A percentile compares a stretch with the other conserved stretches of the same genome.
Evolutionary conservation across 2,888 invertebrate genomes (phyloP).

Genomic region (Dione juno): DNA sequence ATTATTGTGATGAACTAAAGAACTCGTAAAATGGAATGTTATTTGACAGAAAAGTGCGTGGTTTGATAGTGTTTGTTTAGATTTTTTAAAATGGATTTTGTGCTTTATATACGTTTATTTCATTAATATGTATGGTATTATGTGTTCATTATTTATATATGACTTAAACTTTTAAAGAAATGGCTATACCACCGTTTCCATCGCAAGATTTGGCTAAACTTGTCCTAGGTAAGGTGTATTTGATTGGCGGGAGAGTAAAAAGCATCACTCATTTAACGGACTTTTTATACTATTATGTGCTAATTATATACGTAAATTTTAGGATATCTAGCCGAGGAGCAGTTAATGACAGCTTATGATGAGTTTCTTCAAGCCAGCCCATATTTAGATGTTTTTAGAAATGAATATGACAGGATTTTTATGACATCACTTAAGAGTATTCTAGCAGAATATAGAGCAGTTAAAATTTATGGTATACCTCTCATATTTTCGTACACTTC

Average conservation of each 20-base stretch:
- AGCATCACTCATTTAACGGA: conserved; percentile 48
- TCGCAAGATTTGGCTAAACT: conserved; percentile 77
- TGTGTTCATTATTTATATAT: conserved; percentile 10
- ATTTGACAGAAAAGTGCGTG: conserved; percentile 35
- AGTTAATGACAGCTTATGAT: conserved; percentile 79
- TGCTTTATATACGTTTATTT: conserved; percentile 13
- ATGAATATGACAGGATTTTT: conserved; percentile 78
- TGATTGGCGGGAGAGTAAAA: conserved; percentile 73
- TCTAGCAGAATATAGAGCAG: conserved; percentile 77
- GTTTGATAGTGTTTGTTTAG: conserved; percentile 35
- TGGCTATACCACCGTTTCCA: conserved; percentile 75
- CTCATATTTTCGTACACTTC: background rate
- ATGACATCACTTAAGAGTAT: conserved; percentile 78
- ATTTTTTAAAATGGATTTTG: conserved; percentile 30
- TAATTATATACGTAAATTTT: conserved; percentile 31
- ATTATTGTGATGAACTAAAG: background rate
- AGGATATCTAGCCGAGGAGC: conserved; percentile 80
- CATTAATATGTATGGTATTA: conserved; percentile 16
- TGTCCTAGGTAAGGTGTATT: conserved; percentile 68
- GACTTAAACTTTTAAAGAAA: conserved; percentile 44
- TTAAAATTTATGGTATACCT: conserved; percentile 73
- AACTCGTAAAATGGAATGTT: conserved; percentile 15
- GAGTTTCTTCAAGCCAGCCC: conserved; percentile 78
- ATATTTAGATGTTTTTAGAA: conserved; percentile 72
- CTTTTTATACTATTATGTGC: conserved; percentile 31